Percentiles rank a stretch among this genome's conserved stretches.
These are phyloP conservation scores for Paradisaea rubra DNA, from an alignment of 2,113 vertebrate species.

Conservation along the genomic window DNA sequence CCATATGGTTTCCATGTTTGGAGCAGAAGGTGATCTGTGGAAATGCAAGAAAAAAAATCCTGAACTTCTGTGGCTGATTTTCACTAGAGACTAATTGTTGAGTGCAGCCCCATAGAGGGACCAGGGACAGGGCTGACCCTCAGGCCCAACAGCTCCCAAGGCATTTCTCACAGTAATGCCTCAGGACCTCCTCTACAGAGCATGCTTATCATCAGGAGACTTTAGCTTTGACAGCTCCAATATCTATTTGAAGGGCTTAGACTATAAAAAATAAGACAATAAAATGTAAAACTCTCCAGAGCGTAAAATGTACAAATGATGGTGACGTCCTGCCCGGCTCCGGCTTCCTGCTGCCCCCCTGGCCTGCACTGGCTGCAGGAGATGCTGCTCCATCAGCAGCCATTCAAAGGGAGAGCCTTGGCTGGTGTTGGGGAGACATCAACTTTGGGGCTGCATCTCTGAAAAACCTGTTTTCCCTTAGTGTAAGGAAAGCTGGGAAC, in stretches of 20 bases:
- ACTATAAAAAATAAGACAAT: background rate
- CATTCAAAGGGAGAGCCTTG: fast-evolving
- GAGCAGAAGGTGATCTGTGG: slow-evolving; percentile 64
- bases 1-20: slow-evolving; percentile 65
- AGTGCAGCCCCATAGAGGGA: background rate
- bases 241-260: background rate
- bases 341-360: background rate
- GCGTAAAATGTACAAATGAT: background rate
- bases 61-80: slow-evolving; percentile 44
- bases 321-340: background rate
- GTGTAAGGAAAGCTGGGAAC: background rate
- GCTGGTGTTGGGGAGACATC: fast-evolving
- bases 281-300: background rate
- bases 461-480: background rate
- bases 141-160: background rate
- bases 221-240: background rate
- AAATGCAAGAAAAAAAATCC: slow-evolving; percentile 6
- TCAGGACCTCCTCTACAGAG: background rate
- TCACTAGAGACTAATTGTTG: slow-evolving; percentile 41
- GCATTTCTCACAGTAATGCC: background rate
- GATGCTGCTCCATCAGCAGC: background rate
- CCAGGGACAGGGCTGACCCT: background rate
- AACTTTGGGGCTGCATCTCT: background rate
- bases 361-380: background rate
- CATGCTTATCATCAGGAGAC: background rate